A percentile compares a stretch with the other conserved stretches of the same genome.
Conservation (phyloP, 1,140 invertebrate species). For the Belonocnema kinseyi region DNA sequence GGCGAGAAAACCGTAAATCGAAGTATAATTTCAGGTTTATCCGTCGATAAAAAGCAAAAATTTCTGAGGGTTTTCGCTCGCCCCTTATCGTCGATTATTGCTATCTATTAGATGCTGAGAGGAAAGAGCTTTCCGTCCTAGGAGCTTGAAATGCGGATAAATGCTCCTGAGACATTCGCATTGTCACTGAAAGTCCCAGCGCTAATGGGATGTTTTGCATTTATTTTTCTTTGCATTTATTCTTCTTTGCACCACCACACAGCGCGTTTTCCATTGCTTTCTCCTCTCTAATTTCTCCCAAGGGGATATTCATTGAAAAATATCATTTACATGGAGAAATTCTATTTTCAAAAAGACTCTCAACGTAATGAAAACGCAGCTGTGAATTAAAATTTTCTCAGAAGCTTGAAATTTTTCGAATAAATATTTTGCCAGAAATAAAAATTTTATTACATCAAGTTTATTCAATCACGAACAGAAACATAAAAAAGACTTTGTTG, state of each 20-base stretch:
- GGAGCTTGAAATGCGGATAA: background rate
- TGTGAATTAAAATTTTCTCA: no score
- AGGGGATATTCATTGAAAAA: background rate
- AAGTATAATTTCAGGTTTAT: no score
- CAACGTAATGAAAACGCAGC: no score
- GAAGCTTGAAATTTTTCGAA: no score
- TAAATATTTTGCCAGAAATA: no score
- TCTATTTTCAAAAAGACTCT: no score
- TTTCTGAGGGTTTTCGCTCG: background rate
- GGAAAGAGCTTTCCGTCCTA: background rate
- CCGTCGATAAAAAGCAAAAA: no score
- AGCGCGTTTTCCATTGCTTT: background rate
- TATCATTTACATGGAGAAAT: no score
- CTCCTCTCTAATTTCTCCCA: constrained; percentile 6
- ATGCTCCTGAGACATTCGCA: constrained; percentile 5
- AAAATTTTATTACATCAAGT: no score
- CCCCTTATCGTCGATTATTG: background rate
- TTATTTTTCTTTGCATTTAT: constrained; percentile 10
- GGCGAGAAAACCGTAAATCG: no score
- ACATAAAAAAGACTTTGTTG: no score
- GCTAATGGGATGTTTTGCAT: constrained; percentile 30
- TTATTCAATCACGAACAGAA: no score
- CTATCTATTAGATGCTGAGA: background rate
- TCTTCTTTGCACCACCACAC: constrained; percentile 9
- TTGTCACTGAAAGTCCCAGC: constrained; percentile 9